Evolutionary conservation across 2,797 vertebrate species (phyloP).

Genomic region (Sebastiscus albofasciatus): DNA sequence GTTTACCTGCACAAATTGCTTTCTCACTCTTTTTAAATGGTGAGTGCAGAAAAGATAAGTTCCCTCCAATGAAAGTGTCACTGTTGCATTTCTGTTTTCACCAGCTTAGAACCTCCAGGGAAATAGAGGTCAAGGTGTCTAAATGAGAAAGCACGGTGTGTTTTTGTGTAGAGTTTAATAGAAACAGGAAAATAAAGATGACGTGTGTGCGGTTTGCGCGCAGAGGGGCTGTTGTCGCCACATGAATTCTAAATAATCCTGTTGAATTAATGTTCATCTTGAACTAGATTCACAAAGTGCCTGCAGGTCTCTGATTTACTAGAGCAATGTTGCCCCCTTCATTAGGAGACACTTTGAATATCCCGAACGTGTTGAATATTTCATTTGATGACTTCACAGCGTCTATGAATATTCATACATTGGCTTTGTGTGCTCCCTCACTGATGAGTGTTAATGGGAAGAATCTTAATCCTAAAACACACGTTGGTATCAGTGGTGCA

Average conservation of each 20-base stretch:
- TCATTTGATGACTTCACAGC: constrained; percentile 43
- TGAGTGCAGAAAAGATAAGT: background rate
- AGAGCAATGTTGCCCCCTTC: constrained; percentile 33
- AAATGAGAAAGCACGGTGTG: background rate
- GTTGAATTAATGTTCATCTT: constrained; percentile 54
- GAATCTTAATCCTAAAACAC: constrained; percentile 14
- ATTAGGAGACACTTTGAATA: constrained; percentile 49
- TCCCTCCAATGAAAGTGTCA: background rate
- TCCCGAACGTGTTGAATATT: constrained; percentile 59
- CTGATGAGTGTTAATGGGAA: constrained; percentile 17
- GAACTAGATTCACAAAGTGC: constrained; percentile 59
- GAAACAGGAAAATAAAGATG: background rate
- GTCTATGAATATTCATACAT: constrained; percentile 58
- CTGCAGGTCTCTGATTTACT: constrained; percentile 52
- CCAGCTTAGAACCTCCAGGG: background rate
- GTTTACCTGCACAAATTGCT: background rate
- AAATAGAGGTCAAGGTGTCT: constrained; percentile 32
- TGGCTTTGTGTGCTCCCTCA: constrained; percentile 28
- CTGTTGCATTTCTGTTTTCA: constrained; percentile 3
- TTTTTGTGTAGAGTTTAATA: constrained; percentile 29
- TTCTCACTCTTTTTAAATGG: background rate
- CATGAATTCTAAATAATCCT: constrained; percentile 54
- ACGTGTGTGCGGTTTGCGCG: background rate
- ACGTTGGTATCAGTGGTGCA: background rate
- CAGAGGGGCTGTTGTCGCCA: constrained; percentile 25